A percentile compares a stretch with the other conserved stretches of the same genome.
These are phyloP conservation scores for Meloe dianella DNA, from an alignment of 2,888 invertebrate genomes.

Conservation along the genomic window DNA sequence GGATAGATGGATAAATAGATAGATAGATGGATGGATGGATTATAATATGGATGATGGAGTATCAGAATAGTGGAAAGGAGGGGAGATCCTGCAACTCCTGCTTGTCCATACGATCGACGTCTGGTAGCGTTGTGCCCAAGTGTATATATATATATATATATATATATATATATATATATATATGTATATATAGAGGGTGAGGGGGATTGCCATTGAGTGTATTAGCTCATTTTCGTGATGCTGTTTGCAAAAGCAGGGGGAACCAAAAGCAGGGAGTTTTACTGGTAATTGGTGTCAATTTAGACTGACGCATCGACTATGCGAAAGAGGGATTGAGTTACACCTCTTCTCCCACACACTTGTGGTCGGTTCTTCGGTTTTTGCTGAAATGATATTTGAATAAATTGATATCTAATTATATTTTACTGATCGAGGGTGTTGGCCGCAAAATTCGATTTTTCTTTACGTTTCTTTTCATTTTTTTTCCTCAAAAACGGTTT, in stretches of 20 bases:
- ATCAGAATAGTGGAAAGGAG: slow-evolving; percentile 14
- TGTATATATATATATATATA: neutral
- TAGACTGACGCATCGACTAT: slow-evolving; percentile 67
- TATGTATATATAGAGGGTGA: slow-evolving; percentile 18
- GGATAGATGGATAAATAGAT: neutral
- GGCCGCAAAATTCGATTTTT: too few relatives aligned
- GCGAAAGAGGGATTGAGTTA: slow-evolving; percentile 59
- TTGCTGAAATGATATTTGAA: slow-evolving; percentile 1
- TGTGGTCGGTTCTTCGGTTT: slow-evolving; percentile 23
- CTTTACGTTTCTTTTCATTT: too few relatives aligned
- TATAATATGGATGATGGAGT: slow-evolving; percentile 7
- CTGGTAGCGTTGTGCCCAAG: slow-evolving; percentile 20
- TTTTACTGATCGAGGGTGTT: neutral
- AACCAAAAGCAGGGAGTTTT: slow-evolving; percentile 61
- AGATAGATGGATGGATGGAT: slow-evolving; percentile 1
- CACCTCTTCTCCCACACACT: slow-evolving; percentile 45
- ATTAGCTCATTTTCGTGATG: slow-evolving; percentile 61
- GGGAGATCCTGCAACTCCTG: slow-evolving; percentile 40
- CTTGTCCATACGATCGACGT: slow-evolving; percentile 37
- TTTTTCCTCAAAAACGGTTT: too few relatives aligned
- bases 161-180: too few relatives aligned
- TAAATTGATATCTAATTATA: slow-evolving; percentile 8
- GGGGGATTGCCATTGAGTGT: slow-evolving; percentile 48
- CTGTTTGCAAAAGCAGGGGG: slow-evolving; percentile 57
- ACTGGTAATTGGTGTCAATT: slow-evolving; percentile 72